phyloP scores from a whole-genome alignment of 2,113 vertebrate species.

The Xiphophorus hellerii region DNA sequence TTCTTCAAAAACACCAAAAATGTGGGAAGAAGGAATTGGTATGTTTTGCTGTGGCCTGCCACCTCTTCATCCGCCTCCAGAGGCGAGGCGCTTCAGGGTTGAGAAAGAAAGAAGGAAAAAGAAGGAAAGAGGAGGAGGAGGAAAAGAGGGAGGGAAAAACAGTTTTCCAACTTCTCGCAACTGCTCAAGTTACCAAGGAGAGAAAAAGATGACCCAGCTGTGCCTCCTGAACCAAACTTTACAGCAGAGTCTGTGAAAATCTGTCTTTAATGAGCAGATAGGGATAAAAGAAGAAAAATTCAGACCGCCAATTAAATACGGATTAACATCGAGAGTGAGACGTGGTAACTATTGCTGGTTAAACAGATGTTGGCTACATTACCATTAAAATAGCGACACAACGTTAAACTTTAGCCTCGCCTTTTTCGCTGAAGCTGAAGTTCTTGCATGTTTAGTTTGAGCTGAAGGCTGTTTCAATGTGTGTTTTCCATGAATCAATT shows the following conservation, averaged over 20 bases:
- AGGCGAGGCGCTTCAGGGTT: slow-evolving; percentile 27
- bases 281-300: slow-evolving; percentile 11
- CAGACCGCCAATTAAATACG: slow-evolving; percentile 3
- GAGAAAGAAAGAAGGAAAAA: slow-evolving; percentile 22
- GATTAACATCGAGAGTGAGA: neutral
- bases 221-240: slow-evolving; percentile 49
- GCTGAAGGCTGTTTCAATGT: neutral
- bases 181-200: slow-evolving; percentile 62
- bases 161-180: slow-evolving; percentile 32
- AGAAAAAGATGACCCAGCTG: slow-evolving; percentile 48
- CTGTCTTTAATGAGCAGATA: slow-evolving; percentile 11
- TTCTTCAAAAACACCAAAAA: slow-evolving; percentile 20
- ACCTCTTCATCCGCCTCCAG: slow-evolving; percentile 45
- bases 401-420: neutral
- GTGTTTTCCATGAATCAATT: slow-evolving; percentile 22
- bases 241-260: slow-evolving; percentile 9
- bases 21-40: slow-evolving; percentile 14
- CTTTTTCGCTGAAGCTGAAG: neutral
- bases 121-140: slow-evolving; percentile 19
- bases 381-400: neutral
- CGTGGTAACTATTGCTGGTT: neutral
- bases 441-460: slow-evolving; percentile 1
- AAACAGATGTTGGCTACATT: neutral
- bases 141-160: slow-evolving; percentile 10
- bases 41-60: slow-evolving; percentile 28